phyloP scores from a whole-genome alignment of 1,140 invertebrate species.

The Procambarus virginalis region DNA sequence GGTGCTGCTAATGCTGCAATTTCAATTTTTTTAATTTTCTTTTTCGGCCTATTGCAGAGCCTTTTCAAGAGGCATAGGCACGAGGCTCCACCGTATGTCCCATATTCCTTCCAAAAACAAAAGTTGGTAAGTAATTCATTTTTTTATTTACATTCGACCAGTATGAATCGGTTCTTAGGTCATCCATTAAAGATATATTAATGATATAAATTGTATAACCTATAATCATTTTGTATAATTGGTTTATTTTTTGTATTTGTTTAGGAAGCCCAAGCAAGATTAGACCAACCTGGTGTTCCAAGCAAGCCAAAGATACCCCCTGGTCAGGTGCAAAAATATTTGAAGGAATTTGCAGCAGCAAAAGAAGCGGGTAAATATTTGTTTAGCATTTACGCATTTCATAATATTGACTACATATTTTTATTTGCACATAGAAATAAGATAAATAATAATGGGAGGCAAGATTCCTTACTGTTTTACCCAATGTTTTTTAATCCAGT shows the following conservation, averaged over 20 bases:
- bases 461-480: too few relatives aligned
- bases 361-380: conserved; percentile 46
- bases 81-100: conserved; percentile 53
- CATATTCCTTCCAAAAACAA: conserved; percentile 49
- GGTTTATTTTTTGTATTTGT: neutral
- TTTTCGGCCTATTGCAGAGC: conserved; percentile 33
- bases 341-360: conserved; percentile 58
- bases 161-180: too few relatives aligned
- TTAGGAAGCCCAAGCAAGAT: conserved; percentile 41
- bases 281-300: conserved; percentile 31
- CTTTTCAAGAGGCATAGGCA: conserved; percentile 53
- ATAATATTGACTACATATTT: too few relatives aligned
- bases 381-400: too few relatives aligned
- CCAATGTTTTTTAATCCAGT: too few relatives aligned
- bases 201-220: too few relatives aligned
- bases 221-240: neutral
- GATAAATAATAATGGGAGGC: too few relatives aligned
- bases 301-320: conserved; percentile 42
- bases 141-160: too few relatives aligned
- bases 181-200: too few relatives aligned
- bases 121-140: conserved; percentile 28
- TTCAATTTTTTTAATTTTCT: neutral
- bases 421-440: too few relatives aligned
- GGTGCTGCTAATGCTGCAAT: neutral
- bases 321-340: conserved; percentile 36